Conservation (phyloP, 2,113 vertebrate genomes). For the Hyperopisus bebe region DNA sequence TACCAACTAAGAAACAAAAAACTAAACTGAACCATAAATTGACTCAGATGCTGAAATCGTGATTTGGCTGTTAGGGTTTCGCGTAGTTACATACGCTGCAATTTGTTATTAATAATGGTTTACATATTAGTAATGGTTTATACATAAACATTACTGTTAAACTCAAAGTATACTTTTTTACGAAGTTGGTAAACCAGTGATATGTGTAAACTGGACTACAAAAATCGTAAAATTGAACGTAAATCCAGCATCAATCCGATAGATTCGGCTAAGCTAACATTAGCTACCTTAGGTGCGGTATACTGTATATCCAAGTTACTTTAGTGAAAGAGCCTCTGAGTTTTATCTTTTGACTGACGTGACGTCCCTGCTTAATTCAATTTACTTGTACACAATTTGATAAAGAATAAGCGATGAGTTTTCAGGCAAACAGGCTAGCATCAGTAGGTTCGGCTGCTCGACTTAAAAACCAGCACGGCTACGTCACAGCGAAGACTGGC, state of each 20-base stretch:
- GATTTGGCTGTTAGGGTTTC: neutral
- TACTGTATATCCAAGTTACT: too few species aligned
- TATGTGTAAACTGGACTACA: neutral
- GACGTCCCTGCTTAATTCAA: neutral
- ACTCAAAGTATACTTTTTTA: neutral
- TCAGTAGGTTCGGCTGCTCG: neutral
- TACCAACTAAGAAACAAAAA: neutral
- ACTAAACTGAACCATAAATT: neutral
- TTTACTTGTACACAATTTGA: neutral
- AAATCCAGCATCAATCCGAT: neutral
- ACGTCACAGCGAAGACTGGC: neutral
- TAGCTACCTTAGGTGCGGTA: neutral
- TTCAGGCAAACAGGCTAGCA: neutral
- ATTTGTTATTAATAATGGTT: neutral
- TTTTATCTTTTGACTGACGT: neutral
- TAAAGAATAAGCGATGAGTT: neutral
- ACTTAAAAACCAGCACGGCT: neutral
- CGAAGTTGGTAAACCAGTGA: neutral
- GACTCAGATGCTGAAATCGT: neutral
- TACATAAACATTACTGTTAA: neutral
- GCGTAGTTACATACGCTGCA: neutral
- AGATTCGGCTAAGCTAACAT: neutral
- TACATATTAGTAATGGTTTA: neutral
- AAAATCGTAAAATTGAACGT: neutral
- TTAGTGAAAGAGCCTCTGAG: neutral